These are phyloP conservation scores for Axis porcinus DNA, from an alignment of 2,113 vertebrate genomes.

Conservation along the genomic window DNA sequence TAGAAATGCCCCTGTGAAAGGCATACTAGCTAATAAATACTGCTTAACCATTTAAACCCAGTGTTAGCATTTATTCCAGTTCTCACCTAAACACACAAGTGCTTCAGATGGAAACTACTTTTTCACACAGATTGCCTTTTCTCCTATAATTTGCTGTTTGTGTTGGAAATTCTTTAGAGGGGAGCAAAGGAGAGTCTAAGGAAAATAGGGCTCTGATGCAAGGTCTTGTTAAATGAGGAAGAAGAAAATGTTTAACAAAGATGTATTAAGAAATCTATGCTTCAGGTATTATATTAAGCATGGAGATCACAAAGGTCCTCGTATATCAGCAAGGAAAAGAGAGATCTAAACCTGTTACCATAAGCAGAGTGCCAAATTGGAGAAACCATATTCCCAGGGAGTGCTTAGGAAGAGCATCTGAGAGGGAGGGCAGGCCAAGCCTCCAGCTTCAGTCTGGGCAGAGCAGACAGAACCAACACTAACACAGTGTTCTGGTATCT, in stretches of 20 bases:
- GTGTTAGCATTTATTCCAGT: not conserved
- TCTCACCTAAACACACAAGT: conserved; percentile 9
- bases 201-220: not conserved
- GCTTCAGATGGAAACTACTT: conserved; percentile 12
- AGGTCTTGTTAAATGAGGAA: not conserved
- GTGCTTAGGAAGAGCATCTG: not conserved
- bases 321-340: not conserved
- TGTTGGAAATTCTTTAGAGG: not conserved
- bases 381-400: not conserved
- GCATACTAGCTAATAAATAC: not conserved
- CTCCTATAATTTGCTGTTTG: not conserved
- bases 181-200: not conserved
- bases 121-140: not conserved
- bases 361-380: not conserved
- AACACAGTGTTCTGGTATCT: rapidly evolving
- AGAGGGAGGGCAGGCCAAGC: not conserved
- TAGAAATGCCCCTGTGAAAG: not conserved
- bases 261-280: not conserved
- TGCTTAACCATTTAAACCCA: not conserved
- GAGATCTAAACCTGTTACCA: not conserved
- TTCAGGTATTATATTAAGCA: not conserved
- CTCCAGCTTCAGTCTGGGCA: not conserved
- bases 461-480: not conserved
- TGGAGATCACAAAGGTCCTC: not conserved
- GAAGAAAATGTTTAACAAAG: not conserved